These are phyloP conservation scores for Bettongia penicillata DNA, from an alignment of 2,113 vertebrate genomes.

Conservation along the genomic window DNA sequence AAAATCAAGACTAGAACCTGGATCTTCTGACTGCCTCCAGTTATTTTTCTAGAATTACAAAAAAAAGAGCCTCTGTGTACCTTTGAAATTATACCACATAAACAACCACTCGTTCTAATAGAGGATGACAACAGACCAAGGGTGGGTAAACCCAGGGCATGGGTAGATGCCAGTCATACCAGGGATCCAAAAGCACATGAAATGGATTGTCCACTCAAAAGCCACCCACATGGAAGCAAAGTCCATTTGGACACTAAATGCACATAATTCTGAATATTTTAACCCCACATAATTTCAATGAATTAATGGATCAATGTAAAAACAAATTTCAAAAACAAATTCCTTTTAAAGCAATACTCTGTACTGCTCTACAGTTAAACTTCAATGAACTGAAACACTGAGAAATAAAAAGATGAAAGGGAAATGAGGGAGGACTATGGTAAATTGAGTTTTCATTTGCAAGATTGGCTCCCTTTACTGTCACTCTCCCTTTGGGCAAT, in stretches of 20 bases:
- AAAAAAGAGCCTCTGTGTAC: neutral
- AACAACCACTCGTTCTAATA: neutral
- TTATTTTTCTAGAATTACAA: neutral
- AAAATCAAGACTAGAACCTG: neutral
- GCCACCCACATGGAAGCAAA: neutral
- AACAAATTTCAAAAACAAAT: neutral
- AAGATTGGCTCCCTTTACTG: neutral
- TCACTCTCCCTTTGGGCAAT: neutral
- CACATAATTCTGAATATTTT: neutral
- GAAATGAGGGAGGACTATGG: neutral
- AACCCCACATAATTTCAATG: neutral
- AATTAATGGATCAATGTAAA: neutral
- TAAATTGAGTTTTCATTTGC: neutral
- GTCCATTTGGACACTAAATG: neutral
- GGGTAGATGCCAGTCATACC: neutral
- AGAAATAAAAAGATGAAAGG: neutral
- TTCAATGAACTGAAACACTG: neutral
- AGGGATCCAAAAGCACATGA: neutral
- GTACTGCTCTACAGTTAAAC: neutral
- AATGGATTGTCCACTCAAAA: neutral
- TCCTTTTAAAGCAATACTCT: neutral
- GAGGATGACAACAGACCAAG: neutral
- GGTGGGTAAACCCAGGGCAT: neutral
- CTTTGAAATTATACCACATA: neutral
- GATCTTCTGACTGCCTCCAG: neutral